Evolutionary conservation across 2,888 invertebrate species (phyloP).

Genomic region (Mylabris sibirica): DNA sequence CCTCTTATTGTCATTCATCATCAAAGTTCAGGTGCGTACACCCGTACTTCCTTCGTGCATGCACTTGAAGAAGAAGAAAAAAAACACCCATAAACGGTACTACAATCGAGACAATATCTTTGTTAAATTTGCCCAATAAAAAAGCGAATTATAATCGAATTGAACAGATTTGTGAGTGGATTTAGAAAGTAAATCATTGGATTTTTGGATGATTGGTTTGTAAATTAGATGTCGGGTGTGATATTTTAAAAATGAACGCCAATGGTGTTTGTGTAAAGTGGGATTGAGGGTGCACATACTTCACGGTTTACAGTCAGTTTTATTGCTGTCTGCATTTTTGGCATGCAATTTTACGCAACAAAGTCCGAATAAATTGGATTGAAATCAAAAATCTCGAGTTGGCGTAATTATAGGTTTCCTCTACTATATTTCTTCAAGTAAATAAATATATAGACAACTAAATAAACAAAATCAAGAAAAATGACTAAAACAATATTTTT

Average conservation of each 20-base stretch:
- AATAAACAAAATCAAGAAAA: background rate
- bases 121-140: background rate
- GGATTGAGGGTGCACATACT: conserved; percentile 49
- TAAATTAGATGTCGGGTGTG: background rate
- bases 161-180: too few species aligned
- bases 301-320: conserved; percentile 53
- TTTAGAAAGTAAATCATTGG: background rate
- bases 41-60: conserved; percentile 25
- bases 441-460: background rate
- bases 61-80: background rate
- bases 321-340: conserved; percentile 56
- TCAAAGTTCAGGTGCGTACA: conserved; percentile 31
- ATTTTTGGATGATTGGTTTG: background rate
- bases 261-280: background rate
- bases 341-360: conserved; percentile 59
- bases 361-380: conserved; percentile 57
- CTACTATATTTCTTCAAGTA: background rate
- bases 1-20: conserved; percentile 32
- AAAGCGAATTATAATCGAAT: background rate
- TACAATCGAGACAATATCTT: background rate
- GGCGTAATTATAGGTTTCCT: background rate
- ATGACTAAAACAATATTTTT: background rate
- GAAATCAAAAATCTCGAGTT: background rate
- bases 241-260: background rate
- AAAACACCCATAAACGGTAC: background rate